These are phyloP conservation scores for Perizoma affinitatum DNA, from an alignment of 2,888 invertebrate species.

Conservation along the genomic window DNA sequence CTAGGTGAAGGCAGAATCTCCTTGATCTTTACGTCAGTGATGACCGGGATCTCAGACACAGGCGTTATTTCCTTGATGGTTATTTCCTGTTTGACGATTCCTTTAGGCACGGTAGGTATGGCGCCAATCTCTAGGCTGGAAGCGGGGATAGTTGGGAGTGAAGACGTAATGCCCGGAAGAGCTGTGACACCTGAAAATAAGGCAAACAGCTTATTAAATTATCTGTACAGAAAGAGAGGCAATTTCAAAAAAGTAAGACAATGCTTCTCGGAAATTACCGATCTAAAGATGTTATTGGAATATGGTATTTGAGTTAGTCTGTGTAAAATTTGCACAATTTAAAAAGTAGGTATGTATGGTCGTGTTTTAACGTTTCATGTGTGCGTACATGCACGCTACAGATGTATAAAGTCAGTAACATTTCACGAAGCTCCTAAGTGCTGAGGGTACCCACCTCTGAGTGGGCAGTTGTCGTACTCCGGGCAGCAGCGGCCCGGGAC, in stretches of 20 bases:
- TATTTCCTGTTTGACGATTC: slow-evolving; percentile 66
- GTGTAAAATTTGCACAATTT: background rate
- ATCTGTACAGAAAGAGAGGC: background rate
- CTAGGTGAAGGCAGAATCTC: slow-evolving; percentile 71
- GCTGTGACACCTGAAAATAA: slow-evolving; percentile 66
- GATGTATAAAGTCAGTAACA: too few relatives aligned
- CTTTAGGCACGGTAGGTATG: slow-evolving; percentile 49
- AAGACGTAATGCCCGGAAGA: slow-evolving; percentile 58
- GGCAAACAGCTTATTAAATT: background rate
- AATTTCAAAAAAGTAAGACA: too few relatives aligned
- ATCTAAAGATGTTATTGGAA: background rate
- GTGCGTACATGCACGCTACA: too few relatives aligned
- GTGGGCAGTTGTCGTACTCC: slow-evolving; percentile 91
- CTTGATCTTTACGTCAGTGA: slow-evolving; percentile 75
- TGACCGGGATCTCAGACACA: slow-evolving; percentile 75
- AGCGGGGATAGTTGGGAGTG: slow-evolving; percentile 46
- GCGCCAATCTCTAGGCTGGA: slow-evolving; percentile 39
- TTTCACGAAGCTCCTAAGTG: too few relatives aligned
- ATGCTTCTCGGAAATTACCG: too few relatives aligned
- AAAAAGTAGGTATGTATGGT: too few relatives aligned
- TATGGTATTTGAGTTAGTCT: background rate
- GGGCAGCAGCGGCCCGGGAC: slow-evolving; percentile 91
- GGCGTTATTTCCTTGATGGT: slow-evolving; percentile 86
- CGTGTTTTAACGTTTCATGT: too few relatives aligned
- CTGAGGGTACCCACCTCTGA: slow-evolving; percentile 74